Evolutionary conservation across 2,888 invertebrate genomes (phyloP).

Genomic region (Pyrochroa serraticornis): DNA sequence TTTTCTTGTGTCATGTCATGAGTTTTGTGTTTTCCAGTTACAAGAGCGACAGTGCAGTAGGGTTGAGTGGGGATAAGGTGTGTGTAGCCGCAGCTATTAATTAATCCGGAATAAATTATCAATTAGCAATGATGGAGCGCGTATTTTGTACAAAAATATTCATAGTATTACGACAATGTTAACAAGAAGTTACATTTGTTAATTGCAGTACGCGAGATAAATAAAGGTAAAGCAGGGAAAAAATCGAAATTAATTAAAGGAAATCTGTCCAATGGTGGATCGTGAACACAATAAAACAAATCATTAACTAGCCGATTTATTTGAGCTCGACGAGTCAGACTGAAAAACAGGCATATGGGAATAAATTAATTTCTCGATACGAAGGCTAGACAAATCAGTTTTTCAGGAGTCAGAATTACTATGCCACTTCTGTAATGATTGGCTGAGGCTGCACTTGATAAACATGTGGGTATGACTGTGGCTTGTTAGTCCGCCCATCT

Average conservation of each 20-base stretch:
- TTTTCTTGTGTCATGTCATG: no score
- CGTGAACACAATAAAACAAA: slow-evolving; percentile 18
- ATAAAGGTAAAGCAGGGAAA: slow-evolving; percentile 16
- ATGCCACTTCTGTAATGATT: slow-evolving; percentile 35
- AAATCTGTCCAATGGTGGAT: slow-evolving; percentile 26
- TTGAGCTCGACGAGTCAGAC: slow-evolving; percentile 13
- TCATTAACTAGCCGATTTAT: slow-evolving; percentile 16
- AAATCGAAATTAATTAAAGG: slow-evolving; percentile 27
- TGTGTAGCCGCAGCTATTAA: not conserved
- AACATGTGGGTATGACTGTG: slow-evolving; percentile 37
- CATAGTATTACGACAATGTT: slow-evolving; percentile 18
- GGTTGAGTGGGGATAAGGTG: no score
- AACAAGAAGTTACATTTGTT: slow-evolving; percentile 28
- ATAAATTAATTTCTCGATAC: slow-evolving; percentile 34
- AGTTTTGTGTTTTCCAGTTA: no score
- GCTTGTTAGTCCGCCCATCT: slow-evolving; percentile 34
- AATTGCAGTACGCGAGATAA: slow-evolving; percentile 23
- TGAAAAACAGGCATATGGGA: slow-evolving; percentile 20
- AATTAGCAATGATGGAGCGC: slow-evolving; percentile 9
- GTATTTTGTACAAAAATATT: slow-evolving; percentile 3
- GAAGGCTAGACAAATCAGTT: slow-evolving; percentile 37
- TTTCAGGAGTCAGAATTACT: slow-evolving; percentile 36
- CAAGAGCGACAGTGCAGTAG: no score
- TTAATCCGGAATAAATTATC: slow-evolving; percentile 8
- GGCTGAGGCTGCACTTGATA: slow-evolving; percentile 34